phyloP scores from a whole-genome alignment of 1,140 invertebrate species.

The Belonocnema kinseyi region DNA sequence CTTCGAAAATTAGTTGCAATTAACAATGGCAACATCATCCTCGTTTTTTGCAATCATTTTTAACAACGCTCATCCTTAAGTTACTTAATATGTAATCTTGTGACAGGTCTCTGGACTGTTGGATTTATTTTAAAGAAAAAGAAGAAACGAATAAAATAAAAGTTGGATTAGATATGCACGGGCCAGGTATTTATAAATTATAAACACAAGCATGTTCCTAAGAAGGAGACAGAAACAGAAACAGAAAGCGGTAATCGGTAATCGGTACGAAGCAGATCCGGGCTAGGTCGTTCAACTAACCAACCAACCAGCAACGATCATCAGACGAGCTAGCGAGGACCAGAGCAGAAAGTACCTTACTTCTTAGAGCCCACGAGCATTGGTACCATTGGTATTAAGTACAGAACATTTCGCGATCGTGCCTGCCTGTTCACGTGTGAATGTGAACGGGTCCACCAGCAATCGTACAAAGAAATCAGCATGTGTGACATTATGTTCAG shows the following conservation, averaged over 20 bases:
- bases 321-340: neutral
- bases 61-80: no score
- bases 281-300: conserved; percentile 30
- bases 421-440: conserved; percentile 14
- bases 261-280: conserved; percentile 24
- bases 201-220: conserved; percentile 25
- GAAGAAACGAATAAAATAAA: neutral
- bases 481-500: conserved; percentile 31
- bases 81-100: no score
- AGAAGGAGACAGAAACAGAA: neutral
- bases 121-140: no score
- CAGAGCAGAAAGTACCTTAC: conserved; percentile 1
- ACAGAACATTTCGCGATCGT: conserved; percentile 22
- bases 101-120: no score
- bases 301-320: conserved; percentile 17
- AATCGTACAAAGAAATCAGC: conserved; percentile 30
- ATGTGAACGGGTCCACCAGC: conserved; percentile 25
- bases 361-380: conserved; percentile 14
- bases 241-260: conserved; percentile 27
- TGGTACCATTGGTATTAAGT: conserved; percentile 3
- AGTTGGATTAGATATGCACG: conserved; percentile 23
- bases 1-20: no score
- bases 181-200: conserved; percentile 28
- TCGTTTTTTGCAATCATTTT: no score
- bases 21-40: no score